These are phyloP conservation scores for Archocentrus centrarchus DNA, from an alignment of 2,113 vertebrate species.

Conservation along the genomic window DNA sequence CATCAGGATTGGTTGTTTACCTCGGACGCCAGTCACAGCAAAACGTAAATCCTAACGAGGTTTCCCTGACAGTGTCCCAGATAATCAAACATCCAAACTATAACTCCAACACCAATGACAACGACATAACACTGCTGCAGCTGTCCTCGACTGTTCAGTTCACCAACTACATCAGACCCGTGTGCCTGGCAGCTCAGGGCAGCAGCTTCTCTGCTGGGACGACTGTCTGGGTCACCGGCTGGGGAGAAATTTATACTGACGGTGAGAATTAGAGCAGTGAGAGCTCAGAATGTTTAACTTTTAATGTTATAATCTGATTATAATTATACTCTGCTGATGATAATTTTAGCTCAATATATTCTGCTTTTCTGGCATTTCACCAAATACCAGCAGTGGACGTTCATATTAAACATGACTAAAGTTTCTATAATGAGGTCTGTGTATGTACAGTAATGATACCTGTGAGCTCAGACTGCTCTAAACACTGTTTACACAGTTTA, in stretches of 20 bases:
- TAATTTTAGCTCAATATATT: no score
- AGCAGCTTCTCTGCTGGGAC: slow-evolving; percentile 68
- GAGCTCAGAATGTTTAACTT: no score
- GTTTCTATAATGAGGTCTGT: no score
- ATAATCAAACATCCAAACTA: slow-evolving; percentile 73
- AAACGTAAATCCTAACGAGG: accelerated
- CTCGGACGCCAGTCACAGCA: slow-evolving; percentile 42
- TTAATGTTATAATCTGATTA: background rate
- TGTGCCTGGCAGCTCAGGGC: slow-evolving; percentile 77
- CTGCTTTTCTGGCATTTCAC: no score
- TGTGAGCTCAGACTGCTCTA: no score
- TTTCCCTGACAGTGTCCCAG: accelerated
- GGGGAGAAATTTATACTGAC: slow-evolving; percentile 64
- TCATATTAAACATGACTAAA: no score
- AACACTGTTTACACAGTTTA: no score
- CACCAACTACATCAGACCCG: slow-evolving; percentile 75
- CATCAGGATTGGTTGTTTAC: accelerated
- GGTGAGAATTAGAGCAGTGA: slow-evolving; percentile 23
- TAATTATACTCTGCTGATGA: background rate
- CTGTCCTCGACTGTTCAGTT: slow-evolving; percentile 64
- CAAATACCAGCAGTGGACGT: no score
- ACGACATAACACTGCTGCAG: slow-evolving; percentile 80
- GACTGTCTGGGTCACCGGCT: slow-evolving; percentile 83
- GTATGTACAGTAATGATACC: no score
- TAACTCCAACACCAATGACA: background rate